A percentile compares a stretch with the other conserved stretches of the same genome.
Evolutionary conservation across 2,797 vertebrate genomes (phyloP).

Genomic region (Psittacula derbiana): DNA sequence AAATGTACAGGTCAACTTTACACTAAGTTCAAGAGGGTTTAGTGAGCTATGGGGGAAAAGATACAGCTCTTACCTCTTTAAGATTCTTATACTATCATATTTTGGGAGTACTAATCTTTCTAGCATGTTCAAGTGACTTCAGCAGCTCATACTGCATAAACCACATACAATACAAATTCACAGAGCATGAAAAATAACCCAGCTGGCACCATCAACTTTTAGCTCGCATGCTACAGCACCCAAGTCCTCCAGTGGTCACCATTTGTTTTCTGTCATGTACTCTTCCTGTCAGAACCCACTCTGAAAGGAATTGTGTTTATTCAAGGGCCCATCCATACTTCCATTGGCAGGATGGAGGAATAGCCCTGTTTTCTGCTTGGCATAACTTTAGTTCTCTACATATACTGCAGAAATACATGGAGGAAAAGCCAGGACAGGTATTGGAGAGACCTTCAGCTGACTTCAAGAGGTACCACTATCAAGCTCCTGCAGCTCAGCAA

Average conservation of each 20-base stretch:
- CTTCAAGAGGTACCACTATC: not conserved
- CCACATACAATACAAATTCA: not conserved
- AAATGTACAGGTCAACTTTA: slow-evolving; percentile 11
- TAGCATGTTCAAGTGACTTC: not conserved
- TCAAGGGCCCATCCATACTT: not conserved
- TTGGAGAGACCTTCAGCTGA: slow-evolving; percentile 44
- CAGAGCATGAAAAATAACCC: slow-evolving; percentile 20
- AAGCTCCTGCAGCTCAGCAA: slow-evolving; percentile 68
- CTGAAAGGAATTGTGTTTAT: slow-evolving; percentile 26
- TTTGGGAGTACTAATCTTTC: slow-evolving; percentile 28
- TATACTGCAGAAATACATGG: not conserved
- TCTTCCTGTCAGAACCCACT: slow-evolving; percentile 16
- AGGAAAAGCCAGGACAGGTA: not conserved
- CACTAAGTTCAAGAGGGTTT: slow-evolving; percentile 18
- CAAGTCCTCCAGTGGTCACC: not conserved
- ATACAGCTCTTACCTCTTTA: not conserved
- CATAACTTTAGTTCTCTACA: not conserved
- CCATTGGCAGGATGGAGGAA: not conserved
- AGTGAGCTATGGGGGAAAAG: not conserved
- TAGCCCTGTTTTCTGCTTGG: not conserved
- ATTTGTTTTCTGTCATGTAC: slow-evolving; percentile 54
- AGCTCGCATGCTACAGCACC: not conserved
- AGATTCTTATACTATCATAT: not conserved
- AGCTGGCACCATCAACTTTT: slow-evolving; percentile 5
- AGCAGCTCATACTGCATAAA: slow-evolving; percentile 3